phyloP scores from a whole-genome alignment of 92 coral and sea anemone genomes.

The Pocillopora grandis region DNA sequence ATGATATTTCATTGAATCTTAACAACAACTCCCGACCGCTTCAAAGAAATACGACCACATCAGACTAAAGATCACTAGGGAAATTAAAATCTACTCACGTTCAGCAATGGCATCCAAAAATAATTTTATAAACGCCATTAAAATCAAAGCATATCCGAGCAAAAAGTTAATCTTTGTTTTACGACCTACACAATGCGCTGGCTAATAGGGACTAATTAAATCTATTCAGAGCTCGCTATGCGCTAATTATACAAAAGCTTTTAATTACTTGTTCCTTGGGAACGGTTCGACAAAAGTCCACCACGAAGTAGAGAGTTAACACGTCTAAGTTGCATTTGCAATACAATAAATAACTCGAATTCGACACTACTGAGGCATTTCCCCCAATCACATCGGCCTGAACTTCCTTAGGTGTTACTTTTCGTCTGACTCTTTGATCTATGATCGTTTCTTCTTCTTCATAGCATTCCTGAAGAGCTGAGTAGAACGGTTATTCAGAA shows the following conservation, averaged over 20 bases:
- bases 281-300: too few species aligned
- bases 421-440: too few species aligned
- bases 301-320: too few species aligned
- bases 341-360: too few species aligned
- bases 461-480: too few species aligned
- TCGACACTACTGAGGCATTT: too few species aligned
- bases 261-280: too few species aligned
- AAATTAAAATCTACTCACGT: background rate
- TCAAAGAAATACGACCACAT: background rate
- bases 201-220: conserved; percentile 1
- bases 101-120: background rate
- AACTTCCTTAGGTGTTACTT: too few species aligned
- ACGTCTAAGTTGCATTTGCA: too few species aligned
- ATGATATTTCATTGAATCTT: background rate
- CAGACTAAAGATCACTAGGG: background rate
- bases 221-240: background rate
- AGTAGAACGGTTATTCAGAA: too few species aligned
- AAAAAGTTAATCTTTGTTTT: conserved; percentile 18
- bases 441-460: too few species aligned
- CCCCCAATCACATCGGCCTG: too few species aligned
- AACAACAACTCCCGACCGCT: background rate
- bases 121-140: background rate
- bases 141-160: background rate
- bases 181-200: background rate
- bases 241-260: background rate